Conservation (phyloP, 2,797 vertebrate species). For the Peromyscus eremicus region DNA sequence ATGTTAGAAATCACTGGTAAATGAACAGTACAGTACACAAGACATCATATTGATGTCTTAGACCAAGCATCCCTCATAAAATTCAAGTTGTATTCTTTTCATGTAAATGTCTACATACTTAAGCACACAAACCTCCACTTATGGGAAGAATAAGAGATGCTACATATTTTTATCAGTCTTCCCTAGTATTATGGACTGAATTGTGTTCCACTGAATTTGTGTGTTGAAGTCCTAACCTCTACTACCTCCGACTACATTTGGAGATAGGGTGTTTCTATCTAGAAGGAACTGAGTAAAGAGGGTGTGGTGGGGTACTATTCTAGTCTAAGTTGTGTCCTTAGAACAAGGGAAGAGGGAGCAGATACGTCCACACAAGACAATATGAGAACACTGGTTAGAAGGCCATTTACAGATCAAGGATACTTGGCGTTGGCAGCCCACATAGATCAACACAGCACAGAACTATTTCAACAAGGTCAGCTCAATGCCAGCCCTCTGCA, state of each 20-base stretch:
- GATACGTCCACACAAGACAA: background rate
- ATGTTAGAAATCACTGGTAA: background rate
- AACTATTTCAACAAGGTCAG: background rate
- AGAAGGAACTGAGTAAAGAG: background rate
- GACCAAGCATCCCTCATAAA: background rate
- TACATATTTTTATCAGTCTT: background rate
- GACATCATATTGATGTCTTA: background rate
- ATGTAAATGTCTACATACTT: background rate
- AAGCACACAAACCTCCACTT: background rate
- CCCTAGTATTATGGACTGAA: background rate
- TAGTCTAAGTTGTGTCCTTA: background rate
- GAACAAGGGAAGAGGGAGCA: background rate
- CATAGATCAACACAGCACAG: background rate
- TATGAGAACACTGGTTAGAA: background rate
- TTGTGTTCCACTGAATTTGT: background rate
- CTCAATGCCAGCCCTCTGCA: background rate
- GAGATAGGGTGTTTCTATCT: background rate
- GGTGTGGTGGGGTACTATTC: background rate
- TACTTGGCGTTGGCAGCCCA: background rate
- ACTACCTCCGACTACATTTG: background rate
- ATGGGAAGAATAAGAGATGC: background rate
- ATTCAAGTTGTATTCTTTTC: background rate
- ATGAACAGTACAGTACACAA: accelerated
- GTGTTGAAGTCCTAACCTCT: background rate
- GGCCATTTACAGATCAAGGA: background rate